Evolutionary conservation across 2,888 invertebrate species (phyloP), one percentile per base, ranked within the genome.

Genomic region (Torymus tubicola): DNA sequence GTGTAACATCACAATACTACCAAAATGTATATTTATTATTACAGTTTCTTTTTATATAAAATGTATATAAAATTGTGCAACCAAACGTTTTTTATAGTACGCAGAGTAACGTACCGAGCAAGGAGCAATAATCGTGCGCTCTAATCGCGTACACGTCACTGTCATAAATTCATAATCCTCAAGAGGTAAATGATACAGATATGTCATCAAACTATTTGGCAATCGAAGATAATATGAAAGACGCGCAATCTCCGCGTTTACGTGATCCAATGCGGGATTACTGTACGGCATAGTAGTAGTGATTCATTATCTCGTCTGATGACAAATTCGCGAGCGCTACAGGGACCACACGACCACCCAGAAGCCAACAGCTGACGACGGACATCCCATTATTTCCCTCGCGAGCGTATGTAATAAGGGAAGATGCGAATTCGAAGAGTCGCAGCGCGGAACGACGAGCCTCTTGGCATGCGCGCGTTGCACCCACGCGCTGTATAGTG

Each of bases 271-370:
- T 8, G 42, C 14, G 53, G 65, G 18, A 74, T 74, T 74, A 74
- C 60, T 10, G 12, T 16, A 24, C 2, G 21, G 21, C 2, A 21
- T 21, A 21, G 55, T 18, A 18, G n/a, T 31, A 42, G 69, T 69
- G 79, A 79, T 79, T 79, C 79, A 69, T 79, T 75, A 75, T 81
- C 68, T 53, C 42, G 21, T 0, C 5, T 18, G 63, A 69, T 81
- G 76, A 81, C 72, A 72, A 72, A 77, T 76, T 81, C 58, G 61
- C 61, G 14, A 42, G 42, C 42, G 8, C 42, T 8, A 8, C 42
- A 8, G 8, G 57, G 16, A 24, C 50, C 21, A 21, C 2, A 64
- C 58, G 75, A 75, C 71, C 80, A 71, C 71, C 76, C 68, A 42
- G 55, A 8, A 57, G 60, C 42, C 42, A 42, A 8, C 42, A 42